These are phyloP conservation scores for Leptinotarsa haldemani DNA, from an alignment of 2,888 invertebrate genomes.

Conservation along the genomic window DNA sequence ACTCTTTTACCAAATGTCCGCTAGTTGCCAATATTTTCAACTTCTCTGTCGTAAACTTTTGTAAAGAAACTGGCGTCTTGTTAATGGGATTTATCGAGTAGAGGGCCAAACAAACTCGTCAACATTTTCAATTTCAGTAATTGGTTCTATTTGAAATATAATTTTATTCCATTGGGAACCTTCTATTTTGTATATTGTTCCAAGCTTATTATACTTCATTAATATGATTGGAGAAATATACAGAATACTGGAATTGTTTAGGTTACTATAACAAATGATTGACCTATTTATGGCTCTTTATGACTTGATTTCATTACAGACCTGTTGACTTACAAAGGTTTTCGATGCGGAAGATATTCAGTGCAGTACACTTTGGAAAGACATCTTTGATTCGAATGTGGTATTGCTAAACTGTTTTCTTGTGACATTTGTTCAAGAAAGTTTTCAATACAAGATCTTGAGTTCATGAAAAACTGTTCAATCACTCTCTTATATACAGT, in stretches of 20 bases:
- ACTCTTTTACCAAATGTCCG: background rate
- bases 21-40: background rate
- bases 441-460: slow-evolving; percentile 59
- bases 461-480: slow-evolving; percentile 60
- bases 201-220: slow-evolving; percentile 45
- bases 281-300: slow-evolving; percentile 24
- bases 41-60: slow-evolving; percentile 15
- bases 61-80: slow-evolving; percentile 23
- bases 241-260: slow-evolving; percentile 34
- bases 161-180: background rate
- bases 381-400: slow-evolving; percentile 59
- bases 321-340: slow-evolving; percentile 65
- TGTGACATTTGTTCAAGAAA: slow-evolving; percentile 65
- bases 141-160: slow-evolving; percentile 9
- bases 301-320: slow-evolving; percentile 55
- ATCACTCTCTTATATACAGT: slow-evolving; percentile 43
- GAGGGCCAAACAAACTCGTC: slow-evolving; percentile 46
- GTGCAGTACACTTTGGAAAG: slow-evolving; percentile 63
- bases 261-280: slow-evolving; percentile 27
- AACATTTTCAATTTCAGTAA: slow-evolving; percentile 11
- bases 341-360: slow-evolving; percentile 72
- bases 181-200: slow-evolving; percentile 25
- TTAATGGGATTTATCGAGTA: slow-evolving; percentile 41
- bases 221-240: slow-evolving; percentile 34
- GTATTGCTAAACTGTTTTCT: slow-evolving; percentile 65